phyloP scores from a whole-genome alignment of 2,888 invertebrate genomes.

The Agrochola litura region DNA sequence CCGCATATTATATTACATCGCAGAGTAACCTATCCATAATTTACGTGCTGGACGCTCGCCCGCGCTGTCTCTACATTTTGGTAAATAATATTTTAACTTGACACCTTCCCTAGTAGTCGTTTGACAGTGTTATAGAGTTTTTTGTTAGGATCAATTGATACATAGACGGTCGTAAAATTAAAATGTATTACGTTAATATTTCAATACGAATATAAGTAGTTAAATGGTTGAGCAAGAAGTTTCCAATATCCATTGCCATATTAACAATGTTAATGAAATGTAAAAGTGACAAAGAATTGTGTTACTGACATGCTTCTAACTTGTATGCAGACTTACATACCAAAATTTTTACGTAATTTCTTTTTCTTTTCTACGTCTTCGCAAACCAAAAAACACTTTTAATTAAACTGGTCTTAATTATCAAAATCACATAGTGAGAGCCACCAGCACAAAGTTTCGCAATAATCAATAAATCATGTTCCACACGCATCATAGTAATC shows the following conservation, averaged over 20 bases:
- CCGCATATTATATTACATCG: conserved; percentile 86
- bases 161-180: conserved; percentile 44
- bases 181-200: conserved; percentile 48
- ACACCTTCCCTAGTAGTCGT: conserved; percentile 78
- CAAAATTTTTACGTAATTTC: not conserved
- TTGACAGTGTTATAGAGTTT: conserved; percentile 67
- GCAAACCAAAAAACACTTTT: not conserved
- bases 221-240: conserved; percentile 26
- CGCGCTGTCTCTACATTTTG: conserved; percentile 61
- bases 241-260: conserved; percentile 16
- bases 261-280: conserved; percentile 29
- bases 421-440: conserved; percentile 31
- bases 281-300: conserved; percentile 23
- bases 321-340: not conserved
- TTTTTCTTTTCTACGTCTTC: not conserved
- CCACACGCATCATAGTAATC: conserved; percentile 60
- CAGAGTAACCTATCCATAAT: conserved; percentile 80
- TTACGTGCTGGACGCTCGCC: conserved; percentile 72
- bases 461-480: conserved; percentile 51
- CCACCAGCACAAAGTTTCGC: conserved; percentile 32
- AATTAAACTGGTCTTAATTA: conserved; percentile 13
- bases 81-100: conserved; percentile 75
- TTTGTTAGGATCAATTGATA: conserved; percentile 60
- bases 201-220: conserved; percentile 32
- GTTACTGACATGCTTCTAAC: not conserved